These are phyloP conservation scores for Aphelocoma coerulescens DNA, from an alignment of 2,113 vertebrate genomes.

Conservation along the genomic window DNA sequence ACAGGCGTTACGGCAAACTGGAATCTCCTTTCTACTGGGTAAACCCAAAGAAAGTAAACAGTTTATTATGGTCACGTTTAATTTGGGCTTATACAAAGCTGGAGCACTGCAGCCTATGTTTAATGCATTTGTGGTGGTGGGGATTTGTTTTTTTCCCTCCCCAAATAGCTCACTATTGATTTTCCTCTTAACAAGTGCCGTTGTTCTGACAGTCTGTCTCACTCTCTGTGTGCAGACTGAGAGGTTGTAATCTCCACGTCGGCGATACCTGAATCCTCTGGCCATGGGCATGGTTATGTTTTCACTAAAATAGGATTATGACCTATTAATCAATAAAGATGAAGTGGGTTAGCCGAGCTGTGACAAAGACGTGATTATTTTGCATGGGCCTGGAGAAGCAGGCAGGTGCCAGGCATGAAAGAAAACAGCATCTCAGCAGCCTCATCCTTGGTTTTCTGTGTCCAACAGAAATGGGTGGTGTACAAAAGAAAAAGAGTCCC, in stretches of 20 bases:
- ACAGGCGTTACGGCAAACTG: not conserved
- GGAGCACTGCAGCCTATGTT: constrained; percentile 18
- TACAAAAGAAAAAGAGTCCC: not conserved
- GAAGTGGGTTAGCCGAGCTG: not conserved
- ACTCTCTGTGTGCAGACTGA: not conserved
- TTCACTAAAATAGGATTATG: constrained; percentile 46
- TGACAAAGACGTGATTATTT: not conserved
- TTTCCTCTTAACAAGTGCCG: constrained; percentile 35
- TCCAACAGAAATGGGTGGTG: not conserved
- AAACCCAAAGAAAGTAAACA: constrained; percentile 51
- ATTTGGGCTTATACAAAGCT: constrained; percentile 9
- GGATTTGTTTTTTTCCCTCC: not conserved
- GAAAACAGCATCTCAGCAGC: not conserved
- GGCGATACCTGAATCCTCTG: constrained; percentile 7
- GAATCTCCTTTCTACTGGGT: not conserved
- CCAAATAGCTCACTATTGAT: constrained; percentile 28
- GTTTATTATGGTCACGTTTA: constrained; percentile 42
- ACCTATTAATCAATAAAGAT: constrained; percentile 41
- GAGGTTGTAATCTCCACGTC: not conserved
- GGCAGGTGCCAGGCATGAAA: not conserved
- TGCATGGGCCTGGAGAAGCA: not conserved
- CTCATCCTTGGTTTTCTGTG: not conserved
- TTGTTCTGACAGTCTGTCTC: not conserved
- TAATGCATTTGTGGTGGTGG: constrained; percentile 23
- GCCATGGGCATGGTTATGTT: not conserved